These are phyloP conservation scores for Sciaenops ocellatus DNA, from an alignment of 2,797 vertebrate species.

Conservation along the genomic window DNA sequence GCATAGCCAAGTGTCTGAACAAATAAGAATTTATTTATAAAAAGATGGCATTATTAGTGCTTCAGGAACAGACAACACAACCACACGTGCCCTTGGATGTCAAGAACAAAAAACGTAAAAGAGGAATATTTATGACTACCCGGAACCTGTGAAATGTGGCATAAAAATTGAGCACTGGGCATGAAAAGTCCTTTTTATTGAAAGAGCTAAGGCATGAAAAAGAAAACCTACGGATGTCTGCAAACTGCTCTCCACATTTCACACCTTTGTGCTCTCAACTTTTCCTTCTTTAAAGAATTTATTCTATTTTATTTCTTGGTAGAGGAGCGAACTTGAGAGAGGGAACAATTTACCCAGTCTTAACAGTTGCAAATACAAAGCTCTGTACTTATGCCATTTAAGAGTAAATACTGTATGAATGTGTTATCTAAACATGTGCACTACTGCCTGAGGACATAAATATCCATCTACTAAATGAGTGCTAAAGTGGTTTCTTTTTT, in stretches of 20 bases:
- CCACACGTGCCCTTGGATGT: constrained; percentile 37
- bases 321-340: constrained; percentile 7
- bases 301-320: constrained; percentile 35
- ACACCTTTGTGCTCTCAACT: constrained; percentile 35
- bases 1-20: neutral
- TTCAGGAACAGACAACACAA: constrained; percentile 2
- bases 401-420: constrained; percentile 38
- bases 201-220: constrained; percentile 55
- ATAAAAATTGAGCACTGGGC: constrained; percentile 36
- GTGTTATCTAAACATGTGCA: constrained; percentile 35
- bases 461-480: constrained; percentile 9
- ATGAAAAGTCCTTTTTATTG: constrained; percentile 55
- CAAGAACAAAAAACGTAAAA: constrained; percentile 41
- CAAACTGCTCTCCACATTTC: constrained; percentile 53
- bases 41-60: neutral
- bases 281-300: constrained; percentile 25
- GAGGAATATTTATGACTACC: constrained; percentile 41
- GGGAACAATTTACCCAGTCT: constrained; percentile 15
- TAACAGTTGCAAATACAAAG: constrained; percentile 17
- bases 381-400: neutral
- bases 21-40: neutral
- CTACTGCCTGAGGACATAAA: constrained; percentile 32
- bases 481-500: neutral
- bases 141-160: constrained; percentile 56
- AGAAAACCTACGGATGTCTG: constrained; percentile 34